phyloP scores from a whole-genome alignment of 1,140 invertebrate genomes.

The Aphelenchoides fujianensis region DNA sequence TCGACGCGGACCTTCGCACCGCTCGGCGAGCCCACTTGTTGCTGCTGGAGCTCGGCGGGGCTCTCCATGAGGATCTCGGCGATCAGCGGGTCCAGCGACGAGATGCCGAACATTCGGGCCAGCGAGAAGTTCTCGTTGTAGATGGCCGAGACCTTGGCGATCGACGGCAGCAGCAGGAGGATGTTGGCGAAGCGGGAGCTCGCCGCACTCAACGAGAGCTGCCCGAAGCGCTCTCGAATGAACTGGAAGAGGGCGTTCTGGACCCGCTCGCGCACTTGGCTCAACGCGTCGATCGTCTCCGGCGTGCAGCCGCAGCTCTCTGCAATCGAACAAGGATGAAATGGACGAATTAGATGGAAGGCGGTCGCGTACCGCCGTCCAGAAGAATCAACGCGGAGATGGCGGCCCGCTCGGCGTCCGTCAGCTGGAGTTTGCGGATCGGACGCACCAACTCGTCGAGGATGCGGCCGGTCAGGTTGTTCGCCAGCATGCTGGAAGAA shows the following conservation, averaged over 20 bases:
- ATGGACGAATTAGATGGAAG: constrained; percentile 7
- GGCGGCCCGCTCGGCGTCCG: constrained; percentile 39
- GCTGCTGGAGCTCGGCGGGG: neutral
- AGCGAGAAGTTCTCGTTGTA: constrained; percentile 48
- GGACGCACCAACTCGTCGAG: constrained; percentile 46
- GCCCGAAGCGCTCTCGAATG: constrained; percentile 44
- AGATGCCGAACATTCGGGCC: constrained; percentile 48
- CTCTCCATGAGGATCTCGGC: constrained; percentile 40
- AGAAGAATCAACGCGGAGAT: constrained; percentile 46
- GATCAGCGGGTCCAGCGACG: constrained; percentile 47
- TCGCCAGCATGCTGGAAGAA: constrained; percentile 43
- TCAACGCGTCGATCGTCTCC: constrained; percentile 18
- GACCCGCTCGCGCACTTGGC: constrained; percentile 32
- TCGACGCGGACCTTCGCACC: neutral
- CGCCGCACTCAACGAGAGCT: constrained; percentile 33
- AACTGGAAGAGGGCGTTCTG: constrained; percentile 48
- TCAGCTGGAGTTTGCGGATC: constrained; percentile 38
- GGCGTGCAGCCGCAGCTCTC: constrained; percentile 22
- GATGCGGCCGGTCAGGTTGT: constrained; percentile 47
- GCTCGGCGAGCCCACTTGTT: neutral
- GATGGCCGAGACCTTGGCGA: constrained; percentile 48
- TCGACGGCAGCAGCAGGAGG: constrained; percentile 39
- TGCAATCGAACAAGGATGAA: constrained; percentile 16
- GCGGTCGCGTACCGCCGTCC: constrained; percentile 29
- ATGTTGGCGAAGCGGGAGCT: constrained; percentile 48